Conservation (phyloP, 2,888 invertebrate species). For the Drosophila incognita region DNA sequence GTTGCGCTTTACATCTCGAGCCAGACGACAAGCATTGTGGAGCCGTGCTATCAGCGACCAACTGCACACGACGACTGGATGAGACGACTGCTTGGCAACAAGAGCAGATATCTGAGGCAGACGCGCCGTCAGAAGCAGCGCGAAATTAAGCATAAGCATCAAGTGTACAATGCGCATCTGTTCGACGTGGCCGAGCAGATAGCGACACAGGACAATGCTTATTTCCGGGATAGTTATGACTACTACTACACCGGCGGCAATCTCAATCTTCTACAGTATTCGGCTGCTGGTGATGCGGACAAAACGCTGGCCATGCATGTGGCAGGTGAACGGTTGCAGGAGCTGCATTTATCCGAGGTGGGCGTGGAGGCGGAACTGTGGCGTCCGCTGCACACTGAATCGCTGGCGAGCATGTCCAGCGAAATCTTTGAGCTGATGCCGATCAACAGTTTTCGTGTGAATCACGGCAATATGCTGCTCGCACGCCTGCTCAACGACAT, state of each 20-base stretch:
- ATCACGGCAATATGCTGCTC: conserved; percentile 60
- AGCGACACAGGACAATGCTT: conserved; percentile 61
- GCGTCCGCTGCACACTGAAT: conserved; percentile 34
- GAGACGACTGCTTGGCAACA: background rate
- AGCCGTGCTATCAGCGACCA: conserved; percentile 48
- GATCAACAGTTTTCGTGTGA: conserved; percentile 35
- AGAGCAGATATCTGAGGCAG: conserved; percentile 7
- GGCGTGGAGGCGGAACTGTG: conserved; percentile 47
- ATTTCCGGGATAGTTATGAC: conserved; percentile 81
- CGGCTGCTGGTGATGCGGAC: background rate
- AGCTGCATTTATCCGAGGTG: conserved; percentile 49
- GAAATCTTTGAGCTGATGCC: conserved; percentile 81
- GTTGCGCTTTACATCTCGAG: conserved; percentile 52
- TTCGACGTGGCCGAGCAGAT: conserved; percentile 63
- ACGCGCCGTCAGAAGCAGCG: conserved; percentile 37
- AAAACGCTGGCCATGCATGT: conserved; percentile 69
- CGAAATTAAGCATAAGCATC: conserved; percentile 29
- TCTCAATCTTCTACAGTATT: conserved; percentile 56
- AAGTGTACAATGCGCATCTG: conserved; percentile 30
- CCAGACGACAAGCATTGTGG: conserved; percentile 48
- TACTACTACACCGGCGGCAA: conserved; percentile 84
- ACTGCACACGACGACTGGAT: conserved; percentile 41
- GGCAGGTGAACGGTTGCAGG: conserved; percentile 59
- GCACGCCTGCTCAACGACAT: conserved; percentile 71
- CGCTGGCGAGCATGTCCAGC: conserved; percentile 25